Base-by-base conservation (phyloP, 2,797 vertebrate genomes). In the Valencia hispanica region DNA sequence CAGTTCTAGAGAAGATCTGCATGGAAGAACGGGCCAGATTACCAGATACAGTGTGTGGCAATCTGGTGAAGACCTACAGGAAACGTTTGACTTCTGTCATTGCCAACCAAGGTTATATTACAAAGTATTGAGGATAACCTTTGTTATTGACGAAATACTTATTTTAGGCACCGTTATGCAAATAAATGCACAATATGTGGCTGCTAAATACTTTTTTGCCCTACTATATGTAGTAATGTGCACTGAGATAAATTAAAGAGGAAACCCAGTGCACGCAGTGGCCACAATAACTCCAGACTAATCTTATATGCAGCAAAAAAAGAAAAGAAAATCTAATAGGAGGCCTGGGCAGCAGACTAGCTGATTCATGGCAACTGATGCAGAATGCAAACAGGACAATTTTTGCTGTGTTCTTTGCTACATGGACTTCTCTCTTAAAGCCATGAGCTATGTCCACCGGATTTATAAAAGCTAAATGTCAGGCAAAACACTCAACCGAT, bases 321-420 rank as follows among this genome's bases (percentile, higher is more conserved):
- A 32, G n/a, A 48, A 50, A 72, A 45, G 7, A 69, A 53, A 78
- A 82, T 71, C 74, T 59, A 50, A 79, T 83, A 77, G 66, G 25
- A 78, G 65, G 14, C 57, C 18, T 18, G 18, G 77, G 70, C 72
- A 81, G 59, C 61, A 34, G 72, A 73, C 5, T 15, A 80, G 48
- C 32, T 72, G 69, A 41, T 75, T 74, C 43, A 72, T 43, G 50
- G 51, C 14, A 41, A 20, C 36, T 72, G n/a, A 20, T 43, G 0
- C n/a, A 71, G 53, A 71, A 70, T 48, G 27, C 79, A 84, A 74
- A 79, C 71, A 80, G 53, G 8, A 61, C 57, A 68, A 73, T 61
- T 61, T 39, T 65, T 8, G 11, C 7, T 51, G 18, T 50, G 68
- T 74, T 80, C 63, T 79, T 71, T 61, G 79, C 82, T 55, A 63